Evolutionary conservation across 2,888 invertebrate species (phyloP).

Genomic region (Anaspis maculata): DNA sequence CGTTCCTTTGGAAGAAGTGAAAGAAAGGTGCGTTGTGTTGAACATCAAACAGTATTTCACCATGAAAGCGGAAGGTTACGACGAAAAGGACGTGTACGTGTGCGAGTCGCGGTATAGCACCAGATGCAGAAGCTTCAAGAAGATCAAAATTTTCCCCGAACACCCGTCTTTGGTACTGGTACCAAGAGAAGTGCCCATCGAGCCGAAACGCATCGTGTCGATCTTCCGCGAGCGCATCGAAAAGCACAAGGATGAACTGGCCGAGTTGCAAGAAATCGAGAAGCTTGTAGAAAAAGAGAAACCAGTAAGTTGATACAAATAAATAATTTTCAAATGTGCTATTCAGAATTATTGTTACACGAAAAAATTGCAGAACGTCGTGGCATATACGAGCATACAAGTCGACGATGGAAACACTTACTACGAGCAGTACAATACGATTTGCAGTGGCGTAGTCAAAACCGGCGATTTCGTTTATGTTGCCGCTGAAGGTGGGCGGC

Average conservation of each 20-base stretch:
- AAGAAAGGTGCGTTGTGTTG: conserved; percentile 88
- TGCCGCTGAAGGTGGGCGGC: conserved; percentile 81
- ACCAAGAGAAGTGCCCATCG: conserved; percentile 64
- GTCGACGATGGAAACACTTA: conserved; percentile 76
- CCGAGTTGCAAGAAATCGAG: conserved; percentile 74
- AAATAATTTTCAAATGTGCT: background rate
- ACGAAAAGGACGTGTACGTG: conserved; percentile 91
- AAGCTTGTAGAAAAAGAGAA: conserved; percentile 78
- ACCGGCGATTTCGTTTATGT: conserved; percentile 94
- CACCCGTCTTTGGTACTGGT: conserved; percentile 57
- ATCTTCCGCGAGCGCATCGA: conserved; percentile 87
- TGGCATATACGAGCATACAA: conserved; percentile 59
- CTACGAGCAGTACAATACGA: conserved; percentile 88
- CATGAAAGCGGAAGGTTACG: conserved; percentile 75
- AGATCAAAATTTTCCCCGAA: conserved; percentile 75
- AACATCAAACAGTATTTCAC: conserved; percentile 92
- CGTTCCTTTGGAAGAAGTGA: conserved; percentile 74
- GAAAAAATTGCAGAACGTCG: conserved; percentile 83
- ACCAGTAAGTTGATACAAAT: conserved; percentile 52
- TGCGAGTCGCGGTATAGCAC: conserved; percentile 94
- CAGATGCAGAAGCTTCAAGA: conserved; percentile 80
- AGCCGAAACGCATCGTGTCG: conserved; percentile 82
- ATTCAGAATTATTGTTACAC: conserved; percentile 22
- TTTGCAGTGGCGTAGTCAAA: conserved; percentile 74
- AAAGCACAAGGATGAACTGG: conserved; percentile 83